phyloP scores from a whole-genome alignment of 1,140 invertebrate species.

The Neodiprion fabricii region DNA sequence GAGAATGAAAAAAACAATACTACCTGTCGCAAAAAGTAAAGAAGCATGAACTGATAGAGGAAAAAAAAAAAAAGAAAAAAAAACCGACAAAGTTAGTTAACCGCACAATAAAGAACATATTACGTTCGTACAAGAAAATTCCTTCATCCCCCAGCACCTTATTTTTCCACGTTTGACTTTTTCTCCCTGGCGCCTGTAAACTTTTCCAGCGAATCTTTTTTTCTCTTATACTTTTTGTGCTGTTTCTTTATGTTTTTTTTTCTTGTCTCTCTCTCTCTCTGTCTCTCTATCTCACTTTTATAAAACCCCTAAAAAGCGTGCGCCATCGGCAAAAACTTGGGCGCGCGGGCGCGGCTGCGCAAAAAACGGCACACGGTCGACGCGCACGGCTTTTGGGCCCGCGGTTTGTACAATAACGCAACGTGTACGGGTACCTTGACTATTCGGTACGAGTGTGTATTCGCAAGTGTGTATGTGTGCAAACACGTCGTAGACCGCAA shows the following conservation, averaged over 20 bases:
- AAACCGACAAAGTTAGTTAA: not conserved
- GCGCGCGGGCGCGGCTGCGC: not conserved
- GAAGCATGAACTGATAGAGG: not conserved
- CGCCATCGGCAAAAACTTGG: not conserved
- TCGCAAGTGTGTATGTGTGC: too few relatives aligned
- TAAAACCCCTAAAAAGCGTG: not conserved
- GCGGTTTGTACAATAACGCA: too few relatives aligned
- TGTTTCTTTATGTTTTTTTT: constrained; percentile 11
- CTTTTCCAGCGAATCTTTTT: too few relatives aligned
- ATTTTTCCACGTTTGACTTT: not conserved
- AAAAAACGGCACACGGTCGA: not conserved
- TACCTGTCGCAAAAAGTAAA: not conserved
- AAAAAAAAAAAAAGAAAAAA: not conserved
- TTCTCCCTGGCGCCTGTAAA: not conserved
- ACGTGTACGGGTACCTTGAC: too few relatives aligned
- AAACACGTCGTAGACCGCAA: not conserved
- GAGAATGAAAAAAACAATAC: not conserved
- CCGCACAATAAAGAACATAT: not conserved
- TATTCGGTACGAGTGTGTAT: too few relatives aligned
- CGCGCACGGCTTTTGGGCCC: too few relatives aligned
- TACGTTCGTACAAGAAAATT: not conserved
- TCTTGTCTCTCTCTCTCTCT: constrained; percentile 18
- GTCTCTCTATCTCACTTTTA: constrained; percentile 12
- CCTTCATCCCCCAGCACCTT: not conserved
- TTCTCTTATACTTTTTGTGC: too few relatives aligned